Evolutionary conservation across 2,888 invertebrate genomes (phyloP).

Genomic region (Trachelus stipa): DNA sequence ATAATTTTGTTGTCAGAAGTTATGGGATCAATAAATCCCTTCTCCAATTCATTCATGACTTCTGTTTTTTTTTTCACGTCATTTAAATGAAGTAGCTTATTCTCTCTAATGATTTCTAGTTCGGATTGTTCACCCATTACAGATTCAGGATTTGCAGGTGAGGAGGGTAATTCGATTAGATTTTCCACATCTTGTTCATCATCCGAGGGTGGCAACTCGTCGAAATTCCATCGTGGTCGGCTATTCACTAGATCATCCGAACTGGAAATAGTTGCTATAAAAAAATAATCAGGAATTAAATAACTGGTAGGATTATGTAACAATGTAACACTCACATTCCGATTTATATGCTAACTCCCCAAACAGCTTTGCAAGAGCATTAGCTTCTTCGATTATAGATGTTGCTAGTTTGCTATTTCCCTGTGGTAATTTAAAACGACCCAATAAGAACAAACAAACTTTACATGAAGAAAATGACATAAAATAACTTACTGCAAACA

Average conservation of each 20-base stretch:
- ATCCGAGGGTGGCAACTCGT: constrained; percentile 52
- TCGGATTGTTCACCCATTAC: constrained; percentile 5
- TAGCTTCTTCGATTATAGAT: constrained; percentile 51
- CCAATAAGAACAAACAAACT: background rate
- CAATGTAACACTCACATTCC: constrained; percentile 42
- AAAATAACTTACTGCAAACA: constrained; percentile 47
- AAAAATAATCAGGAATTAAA: background rate
- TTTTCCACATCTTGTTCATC: constrained; percentile 48
- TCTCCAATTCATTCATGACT: constrained; percentile 41
- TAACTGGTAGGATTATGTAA: background rate
- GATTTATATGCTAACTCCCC: constrained; percentile 48
- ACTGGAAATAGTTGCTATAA: constrained; percentile 18
- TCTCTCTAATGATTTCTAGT: background rate
- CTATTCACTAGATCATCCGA: constrained; percentile 49
- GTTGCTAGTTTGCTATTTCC: constrained; percentile 32
- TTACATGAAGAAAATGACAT: background rate
- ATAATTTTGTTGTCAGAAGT: constrained; percentile 43
- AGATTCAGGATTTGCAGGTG: constrained; percentile 32
- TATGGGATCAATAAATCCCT: constrained; percentile 41
- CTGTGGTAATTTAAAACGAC: constrained; percentile 25
- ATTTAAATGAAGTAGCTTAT: background rate
- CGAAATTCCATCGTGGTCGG: constrained; percentile 47
- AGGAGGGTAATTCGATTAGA: constrained; percentile 53
- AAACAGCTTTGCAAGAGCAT: constrained; percentile 49
- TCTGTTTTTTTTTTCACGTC: constrained; percentile 21